Base-by-base conservation (phyloP, 2,888 invertebrate genomes). In the Deilephila porcellus region DNA sequence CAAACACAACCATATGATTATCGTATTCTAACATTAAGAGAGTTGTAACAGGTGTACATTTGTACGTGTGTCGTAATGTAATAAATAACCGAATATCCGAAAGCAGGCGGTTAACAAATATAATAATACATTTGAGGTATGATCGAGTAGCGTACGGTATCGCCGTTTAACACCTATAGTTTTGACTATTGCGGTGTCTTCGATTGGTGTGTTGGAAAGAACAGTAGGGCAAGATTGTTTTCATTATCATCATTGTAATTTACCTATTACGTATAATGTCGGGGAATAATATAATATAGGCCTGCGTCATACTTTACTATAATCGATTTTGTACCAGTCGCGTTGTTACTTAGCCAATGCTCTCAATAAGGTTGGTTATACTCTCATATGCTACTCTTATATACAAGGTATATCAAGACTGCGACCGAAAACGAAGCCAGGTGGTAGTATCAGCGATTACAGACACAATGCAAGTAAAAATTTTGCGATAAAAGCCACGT, bases 91-190 rank as follows among this genome's bases (percentile, higher is more conserved):
- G 32, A 53, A 34, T 71, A 59, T 67, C 56, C 59, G 63, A 64
- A 64, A 45, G 67, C 34, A 62, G 29, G 14, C 56, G 75, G 72
- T 79, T 77, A 74, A 77, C 74, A 78, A 78, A 76, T 74, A 74
- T 83, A 83, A 83, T 83, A 82, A 84, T 64, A 84, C 76, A 79
- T 81, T 82, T 77, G 76, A 79, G 83, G 80, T 81, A 82, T 81
- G 78, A 79, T 78, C 78, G 78, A 80, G 77, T 80, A 80, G 80
- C 80, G 79, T 77, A 77, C 75, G 81, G 82, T 87, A 88, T 88
- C 86, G 83, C 82, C 81, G 82, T 79, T 88, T 87, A 85, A 86
- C 88, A 88, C 88, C 81, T 88, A 78, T 77, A 78, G 80, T 83
- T 84, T 79, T 73, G 73, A 79, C 76, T 73, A 80, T 82, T 83